Evolutionary conservation across 2,113 vertebrate species (phyloP), one percentile per base, ranked within the genome.

Genomic region (Nothobranchius furzeri): DNA sequence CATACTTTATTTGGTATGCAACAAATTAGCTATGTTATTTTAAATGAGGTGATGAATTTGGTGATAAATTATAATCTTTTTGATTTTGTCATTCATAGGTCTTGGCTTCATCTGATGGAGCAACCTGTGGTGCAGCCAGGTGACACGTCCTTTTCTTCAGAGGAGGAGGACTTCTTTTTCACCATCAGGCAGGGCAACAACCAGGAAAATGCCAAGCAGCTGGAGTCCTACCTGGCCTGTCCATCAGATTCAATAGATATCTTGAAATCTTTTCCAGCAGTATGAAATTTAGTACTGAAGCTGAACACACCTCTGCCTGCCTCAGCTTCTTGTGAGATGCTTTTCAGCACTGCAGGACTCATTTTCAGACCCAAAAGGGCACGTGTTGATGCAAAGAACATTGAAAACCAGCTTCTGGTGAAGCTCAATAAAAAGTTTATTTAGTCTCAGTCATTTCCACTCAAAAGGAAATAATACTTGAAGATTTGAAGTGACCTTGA

Each of bases 1-100:
- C 10, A 45, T 12, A 45, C 43, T 12, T 45, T 30, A 30, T 2
- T 12, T 46, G 40, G 43, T 45, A 3, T 42, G 10, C 40, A 42
- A 12, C 43, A 45, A 40, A 7, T 40, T 40, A 40, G 37, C 37
- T 40, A 6, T 40, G n/a, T n/a, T 40, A 40, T 40, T 40, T 50
- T n/a, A 50, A 50, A 7, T 17, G 15, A 53, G 37, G 17, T 43
- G 55, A 12, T 58, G 37, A n/a, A 30, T 64, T 12, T 36, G 43
- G 24, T 25, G 42, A 15, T 17, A 35, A 55, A 36, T 55, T 9
- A 35, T 45, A 49, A 37, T 40, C 30, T 11, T 36, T 50, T 49
- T 68, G n/a, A n/a, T 56, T 55, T 24, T 57, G 12, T 40, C 6
- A 42, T 57, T 6, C 45, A 40, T n/a, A 40, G 54, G 65, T 20